These are phyloP conservation scores for Melanotaenia duboulayi DNA, from an alignment of 2,113 vertebrate species.

Conservation along the genomic window DNA sequence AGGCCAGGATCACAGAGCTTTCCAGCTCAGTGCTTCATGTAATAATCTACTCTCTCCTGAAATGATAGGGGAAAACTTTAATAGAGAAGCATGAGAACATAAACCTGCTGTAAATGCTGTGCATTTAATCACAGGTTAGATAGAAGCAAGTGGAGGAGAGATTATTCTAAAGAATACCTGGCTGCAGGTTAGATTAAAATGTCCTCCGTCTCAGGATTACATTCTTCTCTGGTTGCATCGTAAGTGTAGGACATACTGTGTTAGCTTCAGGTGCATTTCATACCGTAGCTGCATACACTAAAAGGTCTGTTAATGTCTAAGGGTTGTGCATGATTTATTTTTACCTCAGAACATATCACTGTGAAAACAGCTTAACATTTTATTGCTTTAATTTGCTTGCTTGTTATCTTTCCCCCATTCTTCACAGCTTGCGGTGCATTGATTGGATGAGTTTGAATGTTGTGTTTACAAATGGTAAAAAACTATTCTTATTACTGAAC, in stretches of 20 bases:
- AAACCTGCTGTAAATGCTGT: slow-evolving; percentile 35
- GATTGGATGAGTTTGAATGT: not conserved
- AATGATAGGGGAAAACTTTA: slow-evolving; percentile 49
- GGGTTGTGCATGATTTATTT: not conserved
- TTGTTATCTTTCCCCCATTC: not conserved
- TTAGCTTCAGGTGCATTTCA: not conserved
- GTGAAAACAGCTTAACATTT: not conserved
- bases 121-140: slow-evolving; percentile 33
- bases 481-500: too few species aligned
- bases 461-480: too few species aligned
- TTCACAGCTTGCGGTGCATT: not conserved
- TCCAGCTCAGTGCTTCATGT: slow-evolving; percentile 61
- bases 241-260: not conserved
- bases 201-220: slow-evolving; percentile 11
- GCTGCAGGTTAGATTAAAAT: slow-evolving; percentile 40
- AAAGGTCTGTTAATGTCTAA: not conserved
- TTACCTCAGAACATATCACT: not conserved
- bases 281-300: not conserved
- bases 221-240: slow-evolving; percentile 12
- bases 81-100: slow-evolving; percentile 37
- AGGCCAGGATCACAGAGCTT: slow-evolving; percentile 64
- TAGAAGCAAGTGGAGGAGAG: slow-evolving; percentile 8
- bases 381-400: not conserved
- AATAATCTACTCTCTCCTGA: slow-evolving; percentile 56
- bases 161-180: slow-evolving; percentile 44